Evolutionary conservation across 37 sponge, comb jelly and placozoan species (phyloP).

Genomic region (Diacarnus erythraeanus): DNA sequence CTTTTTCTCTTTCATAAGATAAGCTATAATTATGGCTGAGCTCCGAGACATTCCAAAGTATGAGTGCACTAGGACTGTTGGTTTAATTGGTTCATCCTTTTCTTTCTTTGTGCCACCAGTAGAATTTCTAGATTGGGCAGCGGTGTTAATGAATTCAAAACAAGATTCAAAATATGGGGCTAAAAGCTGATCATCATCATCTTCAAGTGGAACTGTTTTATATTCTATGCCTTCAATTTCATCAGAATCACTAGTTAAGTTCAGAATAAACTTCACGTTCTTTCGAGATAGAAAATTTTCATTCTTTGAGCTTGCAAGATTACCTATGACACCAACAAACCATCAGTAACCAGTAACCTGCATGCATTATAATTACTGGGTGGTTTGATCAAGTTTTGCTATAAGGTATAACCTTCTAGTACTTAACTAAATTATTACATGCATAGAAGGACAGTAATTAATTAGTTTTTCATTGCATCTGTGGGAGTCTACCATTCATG

Average conservation of each 20-base stretch:
- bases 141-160: slow-evolving; percentile 59
- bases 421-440: too few relatives aligned
- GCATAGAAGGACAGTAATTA: too few relatives aligned
- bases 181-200: slow-evolving; percentile 61
- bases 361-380: too few relatives aligned
- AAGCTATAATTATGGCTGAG: slow-evolving; percentile 57
- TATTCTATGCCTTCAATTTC: slow-evolving; percentile 43
- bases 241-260: slow-evolving; percentile 24
- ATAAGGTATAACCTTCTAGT: too few relatives aligned
- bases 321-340: slow-evolving; percentile 40
- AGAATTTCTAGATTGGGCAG: background rate
- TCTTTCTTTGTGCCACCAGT: background rate
- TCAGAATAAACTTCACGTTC: slow-evolving; percentile 39
- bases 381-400: too few relatives aligned
- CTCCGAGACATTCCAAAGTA: slow-evolving; percentile 71
- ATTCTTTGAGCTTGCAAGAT: slow-evolving; percentile 43
- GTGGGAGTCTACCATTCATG: too few relatives aligned
- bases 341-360: too few relatives aligned
- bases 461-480: too few relatives aligned
- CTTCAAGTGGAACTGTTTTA: slow-evolving; percentile 37
- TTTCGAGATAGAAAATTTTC: slow-evolving; percentile 37
- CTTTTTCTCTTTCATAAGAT: slow-evolving; percentile 68
- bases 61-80: slow-evolving; percentile 58
- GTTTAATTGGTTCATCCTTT: background rate
- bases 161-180: slow-evolving; percentile 23